phyloP scores from a whole-genome alignment of 1,140 invertebrate species.

The Centruroides sculpturatus region DNA sequence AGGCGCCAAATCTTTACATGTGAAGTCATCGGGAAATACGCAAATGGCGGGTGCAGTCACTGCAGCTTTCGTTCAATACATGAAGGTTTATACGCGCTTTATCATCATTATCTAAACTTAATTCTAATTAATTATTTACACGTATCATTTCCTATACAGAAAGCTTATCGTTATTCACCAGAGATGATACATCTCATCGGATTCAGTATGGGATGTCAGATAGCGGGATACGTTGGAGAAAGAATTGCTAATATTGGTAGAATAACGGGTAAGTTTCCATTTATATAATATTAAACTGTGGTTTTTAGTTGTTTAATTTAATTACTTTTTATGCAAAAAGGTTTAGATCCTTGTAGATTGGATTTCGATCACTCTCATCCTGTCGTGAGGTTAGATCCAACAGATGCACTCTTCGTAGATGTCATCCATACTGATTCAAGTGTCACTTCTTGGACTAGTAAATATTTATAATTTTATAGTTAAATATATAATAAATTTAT shows the following conservation, averaged over 20 bases:
- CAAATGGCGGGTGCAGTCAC: too few relatives aligned
- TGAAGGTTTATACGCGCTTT: too few relatives aligned
- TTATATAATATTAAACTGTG: not conserved
- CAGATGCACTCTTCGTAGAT: conserved; percentile 68
- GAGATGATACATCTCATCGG: conserved; percentile 56
- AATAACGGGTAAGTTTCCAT: conserved; percentile 40
- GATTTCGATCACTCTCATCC: conserved; percentile 73
- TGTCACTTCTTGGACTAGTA: conserved; percentile 1
- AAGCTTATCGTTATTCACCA: not conserved
- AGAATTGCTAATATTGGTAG: conserved; percentile 44
- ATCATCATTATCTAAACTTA: too few relatives aligned
- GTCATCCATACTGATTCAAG: conserved; percentile 51
- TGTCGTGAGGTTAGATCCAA: conserved; percentile 57
- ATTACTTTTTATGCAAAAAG: conserved; percentile 20
- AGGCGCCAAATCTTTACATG: too few relatives aligned
- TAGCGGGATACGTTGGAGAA: conserved; percentile 20
- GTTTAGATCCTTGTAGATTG: conserved; percentile 69
- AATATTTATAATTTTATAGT: not conserved
- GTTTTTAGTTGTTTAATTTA: not conserved
- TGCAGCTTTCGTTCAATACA: too few relatives aligned
- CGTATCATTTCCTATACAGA: not conserved
- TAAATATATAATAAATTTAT: not conserved
- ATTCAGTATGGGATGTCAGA: conserved; percentile 19
- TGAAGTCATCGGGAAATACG: too few relatives aligned
- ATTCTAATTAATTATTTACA: too few relatives aligned